phyloP scores from a whole-genome alignment of 2,888 invertebrate genomes.

The Athripsodes cinereus region DNA sequence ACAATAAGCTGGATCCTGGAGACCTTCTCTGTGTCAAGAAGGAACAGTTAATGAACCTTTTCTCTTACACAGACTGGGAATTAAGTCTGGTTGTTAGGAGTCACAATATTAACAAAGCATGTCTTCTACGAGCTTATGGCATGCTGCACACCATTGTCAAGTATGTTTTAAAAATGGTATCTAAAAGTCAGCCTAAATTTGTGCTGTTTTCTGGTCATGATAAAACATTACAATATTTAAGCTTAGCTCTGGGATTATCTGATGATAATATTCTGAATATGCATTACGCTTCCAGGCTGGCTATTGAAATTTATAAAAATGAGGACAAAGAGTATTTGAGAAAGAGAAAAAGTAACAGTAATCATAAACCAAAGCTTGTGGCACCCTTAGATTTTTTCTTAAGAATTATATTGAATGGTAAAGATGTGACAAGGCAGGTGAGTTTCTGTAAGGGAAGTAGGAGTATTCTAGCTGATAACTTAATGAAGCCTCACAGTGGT shows the following conservation, averaged over 20 bases:
- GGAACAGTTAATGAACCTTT: slow-evolving; percentile 70
- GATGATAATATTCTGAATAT: slow-evolving; percentile 62
- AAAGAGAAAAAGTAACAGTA: slow-evolving; percentile 10
- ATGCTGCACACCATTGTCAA: slow-evolving; percentile 75
- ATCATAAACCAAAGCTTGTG: slow-evolving; percentile 26
- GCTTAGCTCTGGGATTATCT: slow-evolving; percentile 69
- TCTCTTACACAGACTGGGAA: slow-evolving; percentile 80
- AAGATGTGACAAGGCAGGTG: slow-evolving; percentile 74
- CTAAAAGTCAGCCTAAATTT: slow-evolving; percentile 66
- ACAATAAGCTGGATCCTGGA: slow-evolving; percentile 31
- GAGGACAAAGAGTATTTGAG: slow-evolving; percentile 51
- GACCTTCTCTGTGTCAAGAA: slow-evolving; percentile 57
- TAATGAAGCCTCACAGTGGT: slow-evolving; percentile 40
- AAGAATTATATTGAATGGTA: slow-evolving; percentile 78
- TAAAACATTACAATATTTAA: slow-evolving; percentile 78
- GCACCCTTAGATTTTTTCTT: slow-evolving; percentile 71
- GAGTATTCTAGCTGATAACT: slow-evolving; percentile 47
- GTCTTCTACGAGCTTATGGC: slow-evolving; percentile 73
- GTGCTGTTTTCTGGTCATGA: slow-evolving; percentile 89
- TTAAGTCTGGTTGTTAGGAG: slow-evolving; percentile 58
- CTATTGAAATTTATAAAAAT: slow-evolving; percentile 82
- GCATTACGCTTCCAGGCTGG: slow-evolving; percentile 79
- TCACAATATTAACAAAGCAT: slow-evolving; percentile 55
- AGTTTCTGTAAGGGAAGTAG: slow-evolving; percentile 68
- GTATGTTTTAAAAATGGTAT: slow-evolving; percentile 75